These are phyloP conservation scores for Globicephala melas DNA, from an alignment of 2,113 vertebrate genomes.

Conservation along the genomic window DNA sequence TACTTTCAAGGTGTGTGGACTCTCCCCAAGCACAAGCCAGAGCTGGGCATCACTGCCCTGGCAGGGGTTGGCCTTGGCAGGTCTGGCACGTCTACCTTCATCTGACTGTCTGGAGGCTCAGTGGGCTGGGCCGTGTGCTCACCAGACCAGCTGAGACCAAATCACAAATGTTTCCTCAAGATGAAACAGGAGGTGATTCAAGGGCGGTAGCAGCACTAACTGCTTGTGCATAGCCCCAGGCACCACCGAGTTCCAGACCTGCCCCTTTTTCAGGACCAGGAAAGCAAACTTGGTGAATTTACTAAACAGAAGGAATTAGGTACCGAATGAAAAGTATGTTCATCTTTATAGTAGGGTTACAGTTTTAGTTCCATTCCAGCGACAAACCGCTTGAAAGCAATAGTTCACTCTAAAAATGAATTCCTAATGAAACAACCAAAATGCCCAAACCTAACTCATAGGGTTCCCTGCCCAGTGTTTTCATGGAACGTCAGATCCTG, in stretches of 20 bases:
- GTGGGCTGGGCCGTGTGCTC: neutral
- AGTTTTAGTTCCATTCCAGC: neutral
- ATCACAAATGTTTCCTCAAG: neutral
- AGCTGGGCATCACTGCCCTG: neutral
- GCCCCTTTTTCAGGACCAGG: neutral
- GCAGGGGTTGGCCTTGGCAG: neutral
- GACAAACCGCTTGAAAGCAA: neutral
- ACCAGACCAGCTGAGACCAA: neutral
- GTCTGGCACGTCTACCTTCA: neutral
- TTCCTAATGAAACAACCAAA: neutral
- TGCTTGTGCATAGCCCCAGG: neutral
- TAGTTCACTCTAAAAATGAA: neutral
- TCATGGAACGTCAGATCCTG: neutral
- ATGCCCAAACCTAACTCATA: neutral
- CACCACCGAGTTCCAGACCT: neutral
- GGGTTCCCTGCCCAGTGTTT: neutral
- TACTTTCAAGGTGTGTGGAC: neutral
- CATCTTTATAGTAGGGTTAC: neutral
- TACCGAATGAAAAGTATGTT: neutral
- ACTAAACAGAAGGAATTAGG: neutral
- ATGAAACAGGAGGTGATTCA: neutral
- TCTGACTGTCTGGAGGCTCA: neutral
- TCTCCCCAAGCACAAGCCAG: neutral
- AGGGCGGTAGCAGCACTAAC: neutral
- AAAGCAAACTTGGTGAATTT: neutral